A percentile compares a stretch with the other conserved stretches of the same genome.
These are phyloP conservation scores for Platyrinchus mystaceus DNA, from an alignment of 2,797 vertebrate species.

Conservation along the genomic window DNA sequence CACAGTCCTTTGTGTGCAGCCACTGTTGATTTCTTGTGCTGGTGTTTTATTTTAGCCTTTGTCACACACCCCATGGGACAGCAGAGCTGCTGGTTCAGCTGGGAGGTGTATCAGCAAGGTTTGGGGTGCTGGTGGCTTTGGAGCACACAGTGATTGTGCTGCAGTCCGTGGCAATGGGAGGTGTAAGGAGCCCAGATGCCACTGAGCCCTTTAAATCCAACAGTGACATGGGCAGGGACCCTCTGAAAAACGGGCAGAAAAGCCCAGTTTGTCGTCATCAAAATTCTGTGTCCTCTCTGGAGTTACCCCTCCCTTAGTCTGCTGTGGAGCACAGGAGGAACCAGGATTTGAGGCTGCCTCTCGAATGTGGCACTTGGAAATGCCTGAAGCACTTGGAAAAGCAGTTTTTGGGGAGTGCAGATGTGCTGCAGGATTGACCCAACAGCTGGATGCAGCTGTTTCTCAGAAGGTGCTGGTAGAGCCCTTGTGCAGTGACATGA, in stretches of 20 bases:
- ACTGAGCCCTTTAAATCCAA: background rate
- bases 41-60: background rate
- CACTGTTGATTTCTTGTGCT: background rate
- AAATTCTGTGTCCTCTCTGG: background rate
- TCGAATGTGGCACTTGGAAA: accelerated
- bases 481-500: accelerated
- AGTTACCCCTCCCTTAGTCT: background rate
- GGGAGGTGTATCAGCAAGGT: background rate
- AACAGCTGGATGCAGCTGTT: background rate
- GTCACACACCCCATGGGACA: background rate
- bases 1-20: background rate
- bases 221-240: background rate
- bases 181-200: background rate
- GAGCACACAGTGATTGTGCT: accelerated
- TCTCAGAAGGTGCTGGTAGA: background rate
- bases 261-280: background rate
- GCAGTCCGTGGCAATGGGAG: background rate
- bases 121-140: background rate
- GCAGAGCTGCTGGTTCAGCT: background rate
- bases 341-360: background rate
- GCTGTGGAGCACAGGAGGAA: background rate
- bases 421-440: background rate
- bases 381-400: background rate
- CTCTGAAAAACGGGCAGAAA: background rate
- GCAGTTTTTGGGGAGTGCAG: background rate